Conservation (phyloP, 2,113 vertebrate species). For the Notarius lentiginosus region DNA sequence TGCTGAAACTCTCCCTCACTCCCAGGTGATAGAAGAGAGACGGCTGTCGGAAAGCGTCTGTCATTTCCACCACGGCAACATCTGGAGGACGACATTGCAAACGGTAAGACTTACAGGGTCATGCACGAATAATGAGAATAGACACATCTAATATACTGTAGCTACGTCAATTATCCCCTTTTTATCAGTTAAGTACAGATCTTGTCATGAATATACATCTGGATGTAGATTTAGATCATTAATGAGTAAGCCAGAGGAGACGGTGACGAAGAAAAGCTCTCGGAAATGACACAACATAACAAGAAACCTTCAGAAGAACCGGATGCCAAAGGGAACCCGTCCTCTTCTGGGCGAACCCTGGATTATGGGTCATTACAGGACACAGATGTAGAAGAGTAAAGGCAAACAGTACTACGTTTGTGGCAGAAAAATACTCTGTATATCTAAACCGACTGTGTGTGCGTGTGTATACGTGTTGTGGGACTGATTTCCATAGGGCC, state of each 20-base stretch:
- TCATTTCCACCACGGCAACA: conserved; percentile 97
- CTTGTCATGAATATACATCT: neutral
- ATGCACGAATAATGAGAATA: neutral
- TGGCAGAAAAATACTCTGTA: too few relatives aligned
- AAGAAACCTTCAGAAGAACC: neutral
- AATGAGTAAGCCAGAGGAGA: neutral
- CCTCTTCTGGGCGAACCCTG: neutral
- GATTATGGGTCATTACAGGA: neutral
- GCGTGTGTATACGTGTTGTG: neutral
- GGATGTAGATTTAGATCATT: neutral
- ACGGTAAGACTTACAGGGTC: neutral
- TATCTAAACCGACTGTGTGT: neutral
- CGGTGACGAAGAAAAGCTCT: neutral
- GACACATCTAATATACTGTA: neutral
- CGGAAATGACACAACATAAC: neutral
- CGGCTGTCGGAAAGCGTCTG: conserved; percentile 94
- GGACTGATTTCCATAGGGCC: conserved; percentile 37
- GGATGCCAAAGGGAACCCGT: neutral
- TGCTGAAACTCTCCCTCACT: conserved; percentile 97
- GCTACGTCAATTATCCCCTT: neutral
- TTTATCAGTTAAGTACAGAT: neutral
- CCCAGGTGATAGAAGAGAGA: conserved; percentile 97
- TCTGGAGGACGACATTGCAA: conserved; percentile 69
- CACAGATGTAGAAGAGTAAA: too few relatives aligned
- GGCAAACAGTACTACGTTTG: neutral